Conservation (phyloP, 1,140 invertebrate genomes). For the Cyphomyrmex costatus region DNA sequence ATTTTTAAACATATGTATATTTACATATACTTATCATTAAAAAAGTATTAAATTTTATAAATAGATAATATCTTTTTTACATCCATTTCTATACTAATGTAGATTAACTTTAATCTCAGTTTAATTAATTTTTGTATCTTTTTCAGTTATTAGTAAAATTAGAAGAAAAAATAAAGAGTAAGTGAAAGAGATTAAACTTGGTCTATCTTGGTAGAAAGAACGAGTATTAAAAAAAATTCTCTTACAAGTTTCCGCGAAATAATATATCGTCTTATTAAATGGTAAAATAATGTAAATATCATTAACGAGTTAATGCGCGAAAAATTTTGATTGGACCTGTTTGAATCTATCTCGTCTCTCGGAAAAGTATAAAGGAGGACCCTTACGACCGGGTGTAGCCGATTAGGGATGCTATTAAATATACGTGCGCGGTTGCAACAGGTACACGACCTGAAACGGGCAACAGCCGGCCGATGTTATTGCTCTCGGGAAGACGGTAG, state of each 20-base stretch:
- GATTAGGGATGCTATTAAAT: slow-evolving; percentile 79
- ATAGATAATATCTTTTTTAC: not conserved
- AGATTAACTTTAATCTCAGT: too few relatives aligned
- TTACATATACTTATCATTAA: not conserved
- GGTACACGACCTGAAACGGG: slow-evolving; percentile 70
- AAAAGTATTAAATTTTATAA: not conserved
- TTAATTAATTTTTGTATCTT: too few relatives aligned
- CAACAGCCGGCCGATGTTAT: slow-evolving; percentile 76
- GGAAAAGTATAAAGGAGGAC: slow-evolving; percentile 59
- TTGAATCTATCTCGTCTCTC: slow-evolving; percentile 16
- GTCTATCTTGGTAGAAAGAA: too few relatives aligned
- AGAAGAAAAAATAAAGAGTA: too few relatives aligned
- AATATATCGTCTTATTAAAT: not conserved
- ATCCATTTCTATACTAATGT: too few relatives aligned
- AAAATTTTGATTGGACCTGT: slow-evolving; percentile 39
- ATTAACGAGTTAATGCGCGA: slow-evolving; percentile 4
- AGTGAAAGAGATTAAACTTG: too few relatives aligned
- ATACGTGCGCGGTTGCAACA: slow-evolving; percentile 72
- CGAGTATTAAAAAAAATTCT: not conserved
- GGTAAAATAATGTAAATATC: not conserved
- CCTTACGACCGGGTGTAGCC: slow-evolving; percentile 68
- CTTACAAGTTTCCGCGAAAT: not conserved
- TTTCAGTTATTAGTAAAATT: too few relatives aligned
- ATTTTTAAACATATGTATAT: not conserved
- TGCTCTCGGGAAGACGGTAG: slow-evolving; percentile 79